phyloP scores from a whole-genome alignment of 2,113 vertebrate species.

The Salvator merianae region DNA sequence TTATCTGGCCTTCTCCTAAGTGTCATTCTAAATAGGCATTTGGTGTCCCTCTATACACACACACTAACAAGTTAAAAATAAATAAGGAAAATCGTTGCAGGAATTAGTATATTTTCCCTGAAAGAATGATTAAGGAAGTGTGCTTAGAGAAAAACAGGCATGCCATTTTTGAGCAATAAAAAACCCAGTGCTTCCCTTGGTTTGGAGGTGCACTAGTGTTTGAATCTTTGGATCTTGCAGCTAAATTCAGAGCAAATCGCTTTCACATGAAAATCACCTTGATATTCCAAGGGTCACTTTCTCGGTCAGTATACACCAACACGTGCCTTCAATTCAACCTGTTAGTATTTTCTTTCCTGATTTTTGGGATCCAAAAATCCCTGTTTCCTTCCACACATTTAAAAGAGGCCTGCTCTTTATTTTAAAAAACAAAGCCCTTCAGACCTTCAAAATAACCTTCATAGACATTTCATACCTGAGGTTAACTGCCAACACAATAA shows the following conservation, averaged over 20 bases:
- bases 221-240: background rate
- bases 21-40: background rate
- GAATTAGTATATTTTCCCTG: too few species aligned
- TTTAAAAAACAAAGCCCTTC: slow-evolving; percentile 11
- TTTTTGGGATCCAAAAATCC: background rate
- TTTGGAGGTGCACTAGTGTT: background rate
- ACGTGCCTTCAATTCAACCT: background rate
- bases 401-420: slow-evolving; percentile 34
- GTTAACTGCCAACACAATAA: slow-evolving; percentile 31
- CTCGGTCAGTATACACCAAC: slow-evolving; percentile 2
- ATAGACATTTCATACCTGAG: slow-evolving; percentile 33
- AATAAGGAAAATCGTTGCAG: background rate
- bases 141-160: background rate
- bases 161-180: background rate
- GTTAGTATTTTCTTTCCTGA: background rate
- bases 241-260: background rate
- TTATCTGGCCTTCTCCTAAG: background rate
- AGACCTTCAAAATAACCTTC: slow-evolving; percentile 37
- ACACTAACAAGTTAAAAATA: too few species aligned
- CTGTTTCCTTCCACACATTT: background rate
- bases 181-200: background rate
- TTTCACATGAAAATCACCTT: background rate
- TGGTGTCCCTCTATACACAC: background rate
- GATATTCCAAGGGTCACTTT: background rate
- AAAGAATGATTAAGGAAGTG: background rate